These are phyloP conservation scores for Noctua pronuba DNA, from an alignment of 2,888 invertebrate species.

Conservation along the genomic window DNA sequence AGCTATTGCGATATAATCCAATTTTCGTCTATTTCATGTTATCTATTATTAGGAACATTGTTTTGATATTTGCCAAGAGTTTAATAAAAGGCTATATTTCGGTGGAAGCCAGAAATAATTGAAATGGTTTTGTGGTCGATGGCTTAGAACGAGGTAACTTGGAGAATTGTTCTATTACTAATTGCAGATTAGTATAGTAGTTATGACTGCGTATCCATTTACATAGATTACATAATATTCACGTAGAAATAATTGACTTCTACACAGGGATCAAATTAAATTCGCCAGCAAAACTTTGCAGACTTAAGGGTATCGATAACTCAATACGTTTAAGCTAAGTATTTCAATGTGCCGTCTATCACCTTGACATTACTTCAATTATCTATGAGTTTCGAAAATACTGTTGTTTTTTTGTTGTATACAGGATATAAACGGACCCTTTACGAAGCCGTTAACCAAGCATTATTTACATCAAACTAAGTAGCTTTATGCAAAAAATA, in stretches of 20 bases:
- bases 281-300: background rate
- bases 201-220: background rate
- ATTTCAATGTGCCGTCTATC: background rate
- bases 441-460: no score
- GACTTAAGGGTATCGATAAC: background rate
- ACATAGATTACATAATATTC: background rate
- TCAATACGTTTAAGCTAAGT: background rate
- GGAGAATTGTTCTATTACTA: conserved; percentile 1
- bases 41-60: conserved; percentile 7
- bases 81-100: conserved; percentile 2
- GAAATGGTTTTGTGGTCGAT: background rate
- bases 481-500: no score
- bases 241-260: background rate
- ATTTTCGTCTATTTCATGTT: conserved; percentile 22
- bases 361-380: background rate
- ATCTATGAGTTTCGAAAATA: background rate
- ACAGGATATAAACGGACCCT: no score
- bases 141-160: background rate
- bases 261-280: background rate
- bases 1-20: conserved; percentile 31
- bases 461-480: no score
- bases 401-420: background rate
- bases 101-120: background rate
- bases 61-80: background rate
- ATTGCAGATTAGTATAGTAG: background rate